These are phyloP conservation scores for Okapia johnstoni DNA, from an alignment of 2,113 vertebrate species.

Conservation along the genomic window DNA sequence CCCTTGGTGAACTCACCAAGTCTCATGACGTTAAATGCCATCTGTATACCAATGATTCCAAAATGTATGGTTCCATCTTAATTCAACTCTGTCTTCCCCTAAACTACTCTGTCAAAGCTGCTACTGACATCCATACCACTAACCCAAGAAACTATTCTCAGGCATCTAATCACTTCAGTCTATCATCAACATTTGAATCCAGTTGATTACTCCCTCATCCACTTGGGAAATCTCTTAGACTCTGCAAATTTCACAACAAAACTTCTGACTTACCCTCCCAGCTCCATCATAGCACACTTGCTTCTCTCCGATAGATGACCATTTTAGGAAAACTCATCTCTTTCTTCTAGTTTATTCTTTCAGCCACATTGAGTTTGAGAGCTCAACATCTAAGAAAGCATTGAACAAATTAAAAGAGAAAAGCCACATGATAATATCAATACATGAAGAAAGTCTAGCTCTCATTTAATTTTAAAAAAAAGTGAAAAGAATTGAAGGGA, in stretches of 20 bases:
- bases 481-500: neutral
- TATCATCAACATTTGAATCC: neutral
- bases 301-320: neutral
- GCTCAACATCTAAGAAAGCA: neutral
- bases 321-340: neutral
- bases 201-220: neutral
- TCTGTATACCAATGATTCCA: neutral
- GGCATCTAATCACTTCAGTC: neutral
- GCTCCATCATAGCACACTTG: neutral
- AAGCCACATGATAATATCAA: neutral
- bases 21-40: neutral
- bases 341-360: neutral
- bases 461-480: neutral
- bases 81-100: neutral
- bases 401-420: neutral
- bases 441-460: neutral
- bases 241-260: neutral
- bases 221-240: neutral
- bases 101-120: neutral
- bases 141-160: neutral
- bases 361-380: neutral
- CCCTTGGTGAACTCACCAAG: neutral
- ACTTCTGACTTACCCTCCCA: neutral
- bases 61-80: neutral
- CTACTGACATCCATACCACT: neutral